Percentiles rank a stretch among this genome's conserved stretches.
Conservation (phyloP, 2,888 invertebrate species). For the Spilosoma lubricipeda region DNA sequence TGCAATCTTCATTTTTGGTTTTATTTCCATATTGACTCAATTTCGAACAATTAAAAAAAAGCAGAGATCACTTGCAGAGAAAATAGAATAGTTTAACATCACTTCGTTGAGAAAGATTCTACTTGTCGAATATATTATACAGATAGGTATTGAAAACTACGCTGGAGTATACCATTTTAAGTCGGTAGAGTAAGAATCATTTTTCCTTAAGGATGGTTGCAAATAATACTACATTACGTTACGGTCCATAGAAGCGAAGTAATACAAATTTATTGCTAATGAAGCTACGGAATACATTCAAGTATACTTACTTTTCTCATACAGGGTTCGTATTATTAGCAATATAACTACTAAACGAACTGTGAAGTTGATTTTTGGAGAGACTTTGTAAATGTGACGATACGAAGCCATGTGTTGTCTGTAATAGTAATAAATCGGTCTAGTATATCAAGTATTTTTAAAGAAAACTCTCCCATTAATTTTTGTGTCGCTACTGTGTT, state of each 20-base stretch:
- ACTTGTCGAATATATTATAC: too few relatives aligned
- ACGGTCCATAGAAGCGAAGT: not conserved
- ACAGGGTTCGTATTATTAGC: not conserved
- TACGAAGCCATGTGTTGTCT: not conserved
- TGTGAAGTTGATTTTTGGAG: not conserved
- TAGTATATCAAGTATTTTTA: not conserved
- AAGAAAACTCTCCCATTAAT: too few relatives aligned
- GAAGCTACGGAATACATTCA: not conserved
- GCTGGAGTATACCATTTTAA: not conserved
- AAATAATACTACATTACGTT: not conserved
- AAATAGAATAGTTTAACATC: not conserved
- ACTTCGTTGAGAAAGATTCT: too few relatives aligned
- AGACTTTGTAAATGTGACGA: not conserved
- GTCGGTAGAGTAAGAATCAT: not conserved
- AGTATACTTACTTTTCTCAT: not conserved
- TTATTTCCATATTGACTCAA: not conserved
- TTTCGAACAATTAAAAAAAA: not conserved
- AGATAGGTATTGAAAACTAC: not conserved
- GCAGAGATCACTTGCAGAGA: not conserved
- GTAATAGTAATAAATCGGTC: not conserved
- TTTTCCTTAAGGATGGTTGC: not conserved
- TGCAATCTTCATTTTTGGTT: not conserved
- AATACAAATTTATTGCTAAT: not conserved
- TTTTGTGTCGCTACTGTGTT: too few relatives aligned
- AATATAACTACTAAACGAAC: not conserved